These are phyloP conservation scores for Tilapia sparmanii DNA, from an alignment of 2,113 vertebrate genomes.

Conservation along the genomic window DNA sequence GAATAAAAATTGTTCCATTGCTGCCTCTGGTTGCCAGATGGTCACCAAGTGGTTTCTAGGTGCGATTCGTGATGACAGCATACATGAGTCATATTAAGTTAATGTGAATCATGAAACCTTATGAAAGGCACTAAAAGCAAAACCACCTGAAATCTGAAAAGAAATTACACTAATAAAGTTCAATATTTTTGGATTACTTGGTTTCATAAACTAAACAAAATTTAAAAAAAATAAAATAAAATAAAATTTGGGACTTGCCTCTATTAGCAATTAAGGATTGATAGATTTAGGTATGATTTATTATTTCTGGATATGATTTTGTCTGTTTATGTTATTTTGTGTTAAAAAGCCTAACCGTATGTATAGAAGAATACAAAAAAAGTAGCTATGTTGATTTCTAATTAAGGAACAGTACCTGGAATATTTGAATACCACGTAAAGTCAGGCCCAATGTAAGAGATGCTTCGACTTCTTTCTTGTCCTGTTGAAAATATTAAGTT, in stretches of 20 bases:
- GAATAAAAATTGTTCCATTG: neutral
- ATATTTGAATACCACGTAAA: conserved; percentile 96
- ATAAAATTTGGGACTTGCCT: neutral
- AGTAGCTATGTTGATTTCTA: neutral
- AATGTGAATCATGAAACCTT: neutral
- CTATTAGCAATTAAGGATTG: neutral
- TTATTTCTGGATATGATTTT: neutral
- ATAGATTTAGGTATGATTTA: neutral
- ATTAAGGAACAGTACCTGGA: conserved; percentile 77
- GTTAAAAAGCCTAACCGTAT: neutral
- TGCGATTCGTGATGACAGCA: neutral
- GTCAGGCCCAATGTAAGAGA: conserved; percentile 91
- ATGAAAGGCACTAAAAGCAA: neutral
- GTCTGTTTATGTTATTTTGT: neutral
- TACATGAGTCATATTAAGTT: neutral
- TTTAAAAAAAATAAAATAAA: neutral
- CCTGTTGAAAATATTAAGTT: conserved; percentile 64
- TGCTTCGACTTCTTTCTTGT: conserved; percentile 94
- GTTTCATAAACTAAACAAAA: neutral
- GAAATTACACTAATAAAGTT: neutral
- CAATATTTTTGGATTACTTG: neutral
- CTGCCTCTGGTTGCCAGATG: neutral
- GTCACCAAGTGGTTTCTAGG: neutral
- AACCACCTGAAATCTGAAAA: neutral
- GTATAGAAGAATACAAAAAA: neutral